phyloP scores from a whole-genome alignment of 1,140 invertebrate genomes.

The Protaetia brevitarsis region DNA sequence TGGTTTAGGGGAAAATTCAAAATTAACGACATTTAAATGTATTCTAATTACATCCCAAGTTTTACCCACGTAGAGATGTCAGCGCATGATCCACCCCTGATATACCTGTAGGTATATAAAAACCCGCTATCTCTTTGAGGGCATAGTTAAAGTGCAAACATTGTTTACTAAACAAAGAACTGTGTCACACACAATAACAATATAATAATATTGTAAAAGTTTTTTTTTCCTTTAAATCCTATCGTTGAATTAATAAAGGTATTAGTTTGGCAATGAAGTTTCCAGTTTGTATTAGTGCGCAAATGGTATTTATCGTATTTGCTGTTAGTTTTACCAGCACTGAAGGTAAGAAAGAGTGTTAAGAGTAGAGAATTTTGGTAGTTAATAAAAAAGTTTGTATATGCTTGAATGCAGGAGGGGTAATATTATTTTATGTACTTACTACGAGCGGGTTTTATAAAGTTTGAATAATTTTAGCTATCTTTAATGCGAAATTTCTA shows the following conservation, averaged over 20 bases:
- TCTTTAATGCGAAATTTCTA: no score
- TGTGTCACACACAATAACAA: background rate
- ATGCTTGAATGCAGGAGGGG: no score
- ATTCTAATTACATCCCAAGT: background rate
- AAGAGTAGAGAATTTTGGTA: no score
- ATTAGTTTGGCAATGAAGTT: background rate
- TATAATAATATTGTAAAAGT: background rate
- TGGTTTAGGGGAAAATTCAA: background rate
- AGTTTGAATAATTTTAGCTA: no score
- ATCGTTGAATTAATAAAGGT: no score
- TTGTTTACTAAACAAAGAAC: constrained; percentile 11
- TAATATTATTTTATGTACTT: no score
- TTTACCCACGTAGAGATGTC: constrained; percentile 8
- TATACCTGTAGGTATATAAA: constrained; percentile 5
- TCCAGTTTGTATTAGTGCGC: background rate
- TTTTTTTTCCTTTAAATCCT: background rate
- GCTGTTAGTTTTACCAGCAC: background rate
- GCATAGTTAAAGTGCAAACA: constrained; percentile 5
- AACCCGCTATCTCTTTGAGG: constrained; percentile 1
- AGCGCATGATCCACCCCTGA: constrained; percentile 8
- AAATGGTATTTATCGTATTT: background rate
- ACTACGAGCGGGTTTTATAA: no score
- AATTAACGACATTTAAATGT: background rate
- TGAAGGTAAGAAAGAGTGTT: constrained; percentile 15
- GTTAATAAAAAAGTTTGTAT: no score